phyloP scores from a whole-genome alignment of 2,797 vertebrate species.

The Crypturellus tataupa region DNA sequence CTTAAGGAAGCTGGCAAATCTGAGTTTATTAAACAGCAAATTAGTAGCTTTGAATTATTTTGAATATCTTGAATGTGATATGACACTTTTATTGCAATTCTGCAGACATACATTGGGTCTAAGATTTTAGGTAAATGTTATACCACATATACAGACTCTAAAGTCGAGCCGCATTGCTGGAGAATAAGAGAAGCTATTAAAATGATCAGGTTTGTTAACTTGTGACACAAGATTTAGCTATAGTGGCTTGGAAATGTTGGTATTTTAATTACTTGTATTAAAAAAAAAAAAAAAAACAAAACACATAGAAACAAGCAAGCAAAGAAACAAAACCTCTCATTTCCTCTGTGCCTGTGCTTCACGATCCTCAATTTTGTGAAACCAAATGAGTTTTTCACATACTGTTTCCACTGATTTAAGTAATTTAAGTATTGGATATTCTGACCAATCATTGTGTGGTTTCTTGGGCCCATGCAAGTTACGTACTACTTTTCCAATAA shows the following conservation, averaged over 20 bases:
- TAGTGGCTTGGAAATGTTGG: neutral
- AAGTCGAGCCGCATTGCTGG: neutral
- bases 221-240: neutral
- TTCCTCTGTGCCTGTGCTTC: neutral
- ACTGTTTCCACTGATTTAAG: neutral
- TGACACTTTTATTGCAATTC: neutral
- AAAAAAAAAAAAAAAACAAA: neutral
- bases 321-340: neutral
- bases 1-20: neutral
- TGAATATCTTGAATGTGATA: neutral
- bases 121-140: neutral
- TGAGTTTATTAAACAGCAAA: rapidly evolving
- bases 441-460: neutral
- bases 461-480: neutral
- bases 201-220: neutral
- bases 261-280: neutral
- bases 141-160: neutral
- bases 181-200: neutral
- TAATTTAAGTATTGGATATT: neutral
- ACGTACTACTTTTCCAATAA: neutral
- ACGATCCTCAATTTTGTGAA: neutral
- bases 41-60: neutral
- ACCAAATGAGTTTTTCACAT: neutral
- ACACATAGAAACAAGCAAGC: too few relatives aligned
- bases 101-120: neutral